These are phyloP conservation scores for Lissonota sp. DNA, from an alignment of 2,888 invertebrate species.

Conservation along the genomic window DNA sequence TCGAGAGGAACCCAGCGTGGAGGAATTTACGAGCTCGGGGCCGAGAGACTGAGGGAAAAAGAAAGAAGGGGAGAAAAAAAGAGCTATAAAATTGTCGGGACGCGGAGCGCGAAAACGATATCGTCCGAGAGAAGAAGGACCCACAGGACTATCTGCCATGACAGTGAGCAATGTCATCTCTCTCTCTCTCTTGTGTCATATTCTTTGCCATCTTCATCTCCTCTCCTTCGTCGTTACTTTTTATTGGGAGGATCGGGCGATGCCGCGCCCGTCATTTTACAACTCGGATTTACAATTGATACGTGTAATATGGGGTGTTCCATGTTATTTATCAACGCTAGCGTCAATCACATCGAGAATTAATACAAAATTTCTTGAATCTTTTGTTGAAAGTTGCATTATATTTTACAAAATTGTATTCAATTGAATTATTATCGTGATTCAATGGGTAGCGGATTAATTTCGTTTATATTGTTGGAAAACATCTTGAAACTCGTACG, in stretches of 20 bases:
- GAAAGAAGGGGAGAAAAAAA: slow-evolving; percentile 32
- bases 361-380: too few species aligned
- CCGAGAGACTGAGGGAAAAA: slow-evolving; percentile 46
- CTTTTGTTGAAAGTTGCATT: too few species aligned
- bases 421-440: neutral
- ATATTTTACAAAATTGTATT: neutral
- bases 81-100: slow-evolving; percentile 79
- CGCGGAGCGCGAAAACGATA: slow-evolving; percentile 50
- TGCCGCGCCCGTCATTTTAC: neutral
- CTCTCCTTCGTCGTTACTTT: slow-evolving; percentile 37
- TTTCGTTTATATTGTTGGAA: neutral
- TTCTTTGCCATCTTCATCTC: slow-evolving; percentile 17
- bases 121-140: slow-evolving; percentile 34
- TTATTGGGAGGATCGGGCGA: slow-evolving; percentile 36
- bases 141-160: slow-evolving; percentile 38
- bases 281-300: too few species aligned
- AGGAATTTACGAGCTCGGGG: slow-evolving; percentile 78
- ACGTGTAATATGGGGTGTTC: slow-evolving; percentile 1
- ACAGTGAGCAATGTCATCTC: slow-evolving; percentile 53
- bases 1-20: slow-evolving; percentile 73
- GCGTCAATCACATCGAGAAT: neutral
- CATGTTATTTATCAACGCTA: neutral
- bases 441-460: neutral
- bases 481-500: neutral
- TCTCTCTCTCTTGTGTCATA: slow-evolving; percentile 10